These are phyloP conservation scores for Araneus ventricosus DNA, from an alignment of 1,140 invertebrate genomes.

Conservation along the genomic window DNA sequence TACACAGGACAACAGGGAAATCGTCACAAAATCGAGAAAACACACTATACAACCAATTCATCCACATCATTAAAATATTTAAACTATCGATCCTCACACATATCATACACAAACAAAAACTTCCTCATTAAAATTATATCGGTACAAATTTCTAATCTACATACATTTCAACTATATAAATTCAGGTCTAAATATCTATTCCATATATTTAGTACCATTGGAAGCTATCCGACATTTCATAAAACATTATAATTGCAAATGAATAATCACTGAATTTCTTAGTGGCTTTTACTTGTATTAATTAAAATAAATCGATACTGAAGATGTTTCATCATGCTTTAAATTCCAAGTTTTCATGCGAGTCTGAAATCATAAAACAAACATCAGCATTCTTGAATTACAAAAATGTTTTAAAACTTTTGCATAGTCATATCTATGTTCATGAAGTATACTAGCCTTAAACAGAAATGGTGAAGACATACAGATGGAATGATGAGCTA, in stretches of 20 bases:
- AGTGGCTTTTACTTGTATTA: too few relatives aligned
- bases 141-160: not conserved
- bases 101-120: not conserved
- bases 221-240: not conserved
- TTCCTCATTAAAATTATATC: not conserved
- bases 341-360: too few relatives aligned
- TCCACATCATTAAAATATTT: not conserved
- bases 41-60: not conserved
- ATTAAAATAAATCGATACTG: too few relatives aligned
- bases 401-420: too few relatives aligned
- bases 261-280: too few relatives aligned
- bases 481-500: too few relatives aligned
- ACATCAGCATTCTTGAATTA: too few relatives aligned
- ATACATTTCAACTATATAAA: not conserved
- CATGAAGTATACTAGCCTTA: too few relatives aligned
- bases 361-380: too few relatives aligned
- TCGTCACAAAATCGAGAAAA: not conserved
- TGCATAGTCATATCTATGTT: too few relatives aligned
- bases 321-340: too few relatives aligned
- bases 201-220: not conserved
- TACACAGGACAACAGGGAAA: not conserved
- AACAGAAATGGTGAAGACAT: too few relatives aligned
- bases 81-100: not conserved
- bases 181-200: not conserved
- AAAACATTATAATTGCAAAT: not conserved